Evolutionary conservation across 2,888 invertebrate species (phyloP), one percentile per base, ranked within the genome.

Genomic region (Diachrysia chrysitis): DNA sequence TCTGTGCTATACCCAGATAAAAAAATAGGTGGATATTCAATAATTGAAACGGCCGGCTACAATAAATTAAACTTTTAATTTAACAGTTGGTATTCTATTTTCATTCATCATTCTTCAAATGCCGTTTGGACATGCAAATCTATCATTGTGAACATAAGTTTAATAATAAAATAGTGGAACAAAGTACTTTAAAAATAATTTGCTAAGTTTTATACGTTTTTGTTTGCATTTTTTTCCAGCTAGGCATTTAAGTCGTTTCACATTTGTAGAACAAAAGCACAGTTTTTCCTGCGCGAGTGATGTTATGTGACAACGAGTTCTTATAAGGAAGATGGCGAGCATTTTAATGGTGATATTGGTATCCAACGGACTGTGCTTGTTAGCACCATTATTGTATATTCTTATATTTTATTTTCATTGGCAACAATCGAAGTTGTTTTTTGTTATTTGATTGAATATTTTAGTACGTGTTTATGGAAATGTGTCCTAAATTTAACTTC

Each of bases 341-440:
- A 79, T 79, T 76, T 81, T 81, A 84, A 83, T 87, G 79, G 81
- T 76, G 78, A 77, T 85, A 83, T 85, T 81, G 84, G 82, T 79
- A 76, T 76, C 83, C 78, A 68, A 69, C 70, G 58, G 68, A 62
- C 69, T 69, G 63, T 57, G 74, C 80, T 80, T 83, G 82, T 82
- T 81, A 81, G 79, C 71, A 74, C 62, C 51, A 61, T 53, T 55
- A 51, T 53, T 51, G 48, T 67, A 64, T 66, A 66, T 61, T 68
- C 42, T 68, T 71, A 64, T 58, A 58, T 64, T 64, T 58, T 37
- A 51, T 51, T 51, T 51, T 19, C 21, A 21, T 51, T 19, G 0
- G 48, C 21, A 21, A 9, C 19, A 51, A 48, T 48, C 19, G 7
- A 48, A 9, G 17, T 51, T 5, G 14, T 37, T 37, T 48, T 51